Evolutionary conservation across 1,140 invertebrate species (phyloP).

Genomic region (Hydropsyche tenuis): DNA sequence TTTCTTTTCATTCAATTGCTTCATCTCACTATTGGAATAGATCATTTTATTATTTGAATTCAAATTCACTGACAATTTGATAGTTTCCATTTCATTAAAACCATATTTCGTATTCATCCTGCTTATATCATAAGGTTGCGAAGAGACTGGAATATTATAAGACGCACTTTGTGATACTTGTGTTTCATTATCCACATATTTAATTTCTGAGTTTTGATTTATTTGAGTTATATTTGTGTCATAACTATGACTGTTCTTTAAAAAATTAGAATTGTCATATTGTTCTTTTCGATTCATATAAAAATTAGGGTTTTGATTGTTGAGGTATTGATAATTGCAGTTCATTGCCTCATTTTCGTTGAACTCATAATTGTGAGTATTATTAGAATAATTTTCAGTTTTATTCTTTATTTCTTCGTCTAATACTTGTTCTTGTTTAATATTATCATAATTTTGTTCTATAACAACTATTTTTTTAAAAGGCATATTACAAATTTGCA

Average conservation of each 20-base stretch:
- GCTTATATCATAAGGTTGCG: neutral
- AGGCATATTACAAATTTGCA: constrained; percentile 38
- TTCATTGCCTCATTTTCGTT: neutral
- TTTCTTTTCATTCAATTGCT: neutral
- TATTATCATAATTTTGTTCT: constrained; percentile 35
- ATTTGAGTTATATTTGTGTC: neutral
- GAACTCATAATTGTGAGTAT: neutral
- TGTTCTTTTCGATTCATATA: neutral
- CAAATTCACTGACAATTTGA: neutral
- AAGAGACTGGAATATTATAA: neutral
- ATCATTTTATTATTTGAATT: neutral
- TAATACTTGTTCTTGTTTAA: constrained; percentile 10
- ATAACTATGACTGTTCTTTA: neutral
- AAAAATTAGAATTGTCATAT: neutral
- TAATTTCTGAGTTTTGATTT: neutral
- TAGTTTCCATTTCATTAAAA: neutral
- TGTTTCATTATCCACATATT: neutral
- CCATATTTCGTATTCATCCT: neutral
- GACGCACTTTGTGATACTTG: neutral
- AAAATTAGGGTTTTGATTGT: neutral
- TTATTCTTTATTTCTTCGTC: neutral
- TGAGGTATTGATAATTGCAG: neutral
- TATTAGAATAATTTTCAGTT: neutral
- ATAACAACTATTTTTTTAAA: constrained; percentile 45
- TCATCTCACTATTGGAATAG: neutral